Evolutionary conservation across 2,113 vertebrate species (phyloP).

Genomic region (Anoplopoma fimbria): DNA sequence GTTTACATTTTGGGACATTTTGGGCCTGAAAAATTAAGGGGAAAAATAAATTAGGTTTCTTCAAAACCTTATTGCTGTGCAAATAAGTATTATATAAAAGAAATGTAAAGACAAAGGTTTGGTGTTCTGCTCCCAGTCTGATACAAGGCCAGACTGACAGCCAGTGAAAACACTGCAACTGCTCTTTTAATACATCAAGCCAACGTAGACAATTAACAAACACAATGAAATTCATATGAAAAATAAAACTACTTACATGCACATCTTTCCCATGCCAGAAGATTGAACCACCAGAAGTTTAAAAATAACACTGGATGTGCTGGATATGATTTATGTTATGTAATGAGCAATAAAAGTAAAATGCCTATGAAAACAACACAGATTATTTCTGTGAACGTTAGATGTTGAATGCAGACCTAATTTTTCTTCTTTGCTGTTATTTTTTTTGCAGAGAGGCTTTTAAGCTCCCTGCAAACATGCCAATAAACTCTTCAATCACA

Average conservation of each 20-base stretch:
- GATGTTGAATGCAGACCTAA: neutral
- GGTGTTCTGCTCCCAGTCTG: neutral
- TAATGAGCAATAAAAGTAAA: conserved; percentile 23
- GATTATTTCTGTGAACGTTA: neutral
- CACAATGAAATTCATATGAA: neutral
- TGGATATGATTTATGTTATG: conserved; percentile 10
- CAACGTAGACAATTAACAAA: neutral
- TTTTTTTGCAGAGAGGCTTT: conserved; percentile 1
- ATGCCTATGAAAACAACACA: conserved; percentile 18
- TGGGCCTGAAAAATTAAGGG: neutral
- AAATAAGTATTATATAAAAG: neutral
- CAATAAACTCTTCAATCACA: conserved; percentile 41
- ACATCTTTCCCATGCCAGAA: neutral
- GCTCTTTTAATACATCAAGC: neutral
- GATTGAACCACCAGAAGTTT: conserved; percentile 23
- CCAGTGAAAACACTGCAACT: neutral
- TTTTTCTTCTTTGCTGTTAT: neutral
- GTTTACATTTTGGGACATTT: neutral
- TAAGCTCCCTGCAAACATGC: conserved; percentile 39
- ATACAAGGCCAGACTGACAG: neutral
- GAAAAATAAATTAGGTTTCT: neutral
- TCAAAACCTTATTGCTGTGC: neutral
- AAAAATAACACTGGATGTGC: conserved; percentile 20
- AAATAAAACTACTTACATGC: neutral
- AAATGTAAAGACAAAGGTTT: neutral